These are phyloP conservation scores for Xiphydria camelus DNA, from an alignment of 2,888 invertebrate species.

Conservation along the genomic window DNA sequence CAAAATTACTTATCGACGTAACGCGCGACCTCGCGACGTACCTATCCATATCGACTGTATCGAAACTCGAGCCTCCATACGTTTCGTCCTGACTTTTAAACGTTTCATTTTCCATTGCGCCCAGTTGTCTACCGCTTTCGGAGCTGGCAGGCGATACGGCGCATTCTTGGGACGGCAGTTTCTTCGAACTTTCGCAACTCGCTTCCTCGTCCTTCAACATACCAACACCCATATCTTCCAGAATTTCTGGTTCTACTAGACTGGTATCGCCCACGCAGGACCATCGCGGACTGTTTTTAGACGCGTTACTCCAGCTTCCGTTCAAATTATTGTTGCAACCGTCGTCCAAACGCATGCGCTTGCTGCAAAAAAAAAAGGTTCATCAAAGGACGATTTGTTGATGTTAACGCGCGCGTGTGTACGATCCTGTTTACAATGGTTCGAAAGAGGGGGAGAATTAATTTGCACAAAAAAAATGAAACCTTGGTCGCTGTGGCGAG, in stretches of 20 bases:
- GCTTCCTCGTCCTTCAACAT: conserved; percentile 63
- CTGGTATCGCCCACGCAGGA: conserved; percentile 47
- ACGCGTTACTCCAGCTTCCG: conserved; percentile 32
- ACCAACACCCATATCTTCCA: conserved; percentile 66
- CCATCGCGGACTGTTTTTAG: conserved; percentile 43
- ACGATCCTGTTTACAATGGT: too few relatives aligned
- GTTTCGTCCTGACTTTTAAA: conserved; percentile 30
- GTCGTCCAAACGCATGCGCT: conserved; percentile 43
- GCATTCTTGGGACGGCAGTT: conserved; percentile 49
- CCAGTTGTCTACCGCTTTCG: conserved; percentile 26
- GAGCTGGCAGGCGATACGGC: conserved; percentile 41
- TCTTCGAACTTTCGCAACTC: conserved; percentile 45
- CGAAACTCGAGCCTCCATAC: conserved; percentile 35
- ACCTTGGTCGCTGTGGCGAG: too few relatives aligned
- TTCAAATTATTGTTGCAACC: conserved; percentile 51
- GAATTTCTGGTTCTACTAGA: conserved; percentile 58
- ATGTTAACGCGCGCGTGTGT: not conserved
- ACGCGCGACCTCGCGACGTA: conserved; percentile 9
- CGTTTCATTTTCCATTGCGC: conserved; percentile 27
- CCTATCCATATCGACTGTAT: conserved; percentile 38
- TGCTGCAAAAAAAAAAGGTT: conserved; percentile 34
- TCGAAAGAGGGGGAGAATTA: conserved; percentile 20
- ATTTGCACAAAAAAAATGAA: conserved; percentile 15
- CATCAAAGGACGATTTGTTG: not conserved
- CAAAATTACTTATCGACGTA: not conserved